Evolutionary conservation across 2,113 vertebrate species (phyloP).

Genomic region (Lophius piscatorius): DNA sequence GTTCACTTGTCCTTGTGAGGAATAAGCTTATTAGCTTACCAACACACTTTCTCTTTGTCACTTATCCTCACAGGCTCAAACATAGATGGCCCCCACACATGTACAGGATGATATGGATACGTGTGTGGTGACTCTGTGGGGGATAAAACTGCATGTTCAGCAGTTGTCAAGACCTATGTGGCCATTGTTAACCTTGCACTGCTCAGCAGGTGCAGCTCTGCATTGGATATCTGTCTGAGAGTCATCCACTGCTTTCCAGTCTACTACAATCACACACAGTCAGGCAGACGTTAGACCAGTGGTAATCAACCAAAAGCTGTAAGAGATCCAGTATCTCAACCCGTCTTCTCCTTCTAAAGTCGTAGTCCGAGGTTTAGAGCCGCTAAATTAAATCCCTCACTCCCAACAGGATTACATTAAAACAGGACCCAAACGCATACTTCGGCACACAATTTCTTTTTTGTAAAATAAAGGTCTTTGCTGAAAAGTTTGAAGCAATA

Average conservation of each 20-base stretch:
- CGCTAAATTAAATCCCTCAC: too few species aligned
- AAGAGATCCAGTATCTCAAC: too few species aligned
- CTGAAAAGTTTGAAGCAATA: too few species aligned
- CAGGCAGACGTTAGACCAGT: neutral
- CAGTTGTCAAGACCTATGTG: constrained; percentile 64
- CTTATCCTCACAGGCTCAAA: neutral
- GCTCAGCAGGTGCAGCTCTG: constrained; percentile 59
- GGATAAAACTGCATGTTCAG: constrained; percentile 47
- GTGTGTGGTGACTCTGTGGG: constrained; percentile 18
- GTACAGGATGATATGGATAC: neutral
- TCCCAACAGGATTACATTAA: too few species aligned
- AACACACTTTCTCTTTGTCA: constrained; percentile 9
- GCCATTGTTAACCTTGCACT: constrained; percentile 65
- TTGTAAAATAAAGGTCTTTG: too few species aligned
- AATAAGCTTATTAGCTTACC: constrained; percentile 32
- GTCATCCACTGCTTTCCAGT: constrained; percentile 18
- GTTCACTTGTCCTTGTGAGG: constrained; percentile 61
- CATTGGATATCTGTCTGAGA: constrained; percentile 40
- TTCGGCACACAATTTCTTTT: too few species aligned
- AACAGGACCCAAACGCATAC: too few species aligned
- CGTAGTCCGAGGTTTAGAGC: too few species aligned
- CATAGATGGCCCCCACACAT: neutral
- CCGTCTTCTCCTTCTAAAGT: too few species aligned
- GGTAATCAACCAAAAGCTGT: too few species aligned
- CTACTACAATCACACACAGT: neutral